Evolutionary conservation across 2,797 vertebrate species (phyloP), one percentile per base, ranked within the genome.

Genomic region (Sorex maritimensis): DNA sequence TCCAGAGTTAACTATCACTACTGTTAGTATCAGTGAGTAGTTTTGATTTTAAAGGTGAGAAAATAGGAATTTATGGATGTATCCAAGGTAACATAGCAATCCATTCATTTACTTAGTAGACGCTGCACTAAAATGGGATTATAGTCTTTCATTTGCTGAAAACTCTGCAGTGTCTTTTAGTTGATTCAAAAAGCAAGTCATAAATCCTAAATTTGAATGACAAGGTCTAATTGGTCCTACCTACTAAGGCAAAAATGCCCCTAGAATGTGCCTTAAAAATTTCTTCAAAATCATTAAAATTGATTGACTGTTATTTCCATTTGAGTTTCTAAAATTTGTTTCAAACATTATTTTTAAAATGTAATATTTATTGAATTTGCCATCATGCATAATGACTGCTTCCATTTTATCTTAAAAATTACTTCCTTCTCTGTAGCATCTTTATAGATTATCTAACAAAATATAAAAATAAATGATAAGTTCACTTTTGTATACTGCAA

Each of bases 31-130:
- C 2, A 58, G 55, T 58, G 55, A 21, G 55, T 19, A 58, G 55
- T 58, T 58, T 74, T 24, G 3, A 52, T 86, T 88, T 91, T 84
- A 82, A 92, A 90, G 17, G 46, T 41, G 44, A 93, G 74, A 80
- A 91, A 81, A 63, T 14, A 15, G 12, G 83, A 63, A 84, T n/a
- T 4, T 30, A 52, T 38, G 6, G 3, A 34, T 14, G 89, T 71
- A n/a, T 49, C 17, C 55, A 85, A 88, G 44, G 13, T 69, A 52
- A 73, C 21, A 19, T 0, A 5, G 13, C 13, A 65, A 79, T n/a
- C 52, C 5, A 17, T 65, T n/a, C 24, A 80, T 44, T 79, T 14
- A 78, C 44, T 81, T 34, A 55, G 38, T 34, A 38, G 89, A 65
- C 71, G 78, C 11, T 81, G 13, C 86, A 69, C 41, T 87, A 26